A percentile compares a stretch with the other conserved stretches of the same genome.
phyloP scores from a whole-genome alignment of 2,797 vertebrate genomes.

The Anisognathus igniventris region DNA sequence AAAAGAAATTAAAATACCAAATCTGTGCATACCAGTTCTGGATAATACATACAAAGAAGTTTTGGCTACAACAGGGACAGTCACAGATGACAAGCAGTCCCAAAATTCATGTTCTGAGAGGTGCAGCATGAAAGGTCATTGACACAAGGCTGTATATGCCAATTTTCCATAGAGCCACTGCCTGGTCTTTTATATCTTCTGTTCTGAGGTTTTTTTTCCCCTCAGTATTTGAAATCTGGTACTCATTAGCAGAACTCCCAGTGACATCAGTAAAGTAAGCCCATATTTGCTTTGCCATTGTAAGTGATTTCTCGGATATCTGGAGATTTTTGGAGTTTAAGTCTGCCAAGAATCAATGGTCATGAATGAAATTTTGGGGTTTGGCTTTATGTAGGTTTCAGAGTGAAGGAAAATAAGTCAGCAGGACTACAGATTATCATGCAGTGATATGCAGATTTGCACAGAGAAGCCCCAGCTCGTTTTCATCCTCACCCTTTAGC shows the following conservation, averaged over 20 bases:
- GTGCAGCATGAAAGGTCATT: neutral
- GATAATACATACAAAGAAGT: neutral
- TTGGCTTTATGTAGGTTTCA: neutral
- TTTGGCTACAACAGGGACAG: neutral
- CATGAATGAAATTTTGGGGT: neutral
- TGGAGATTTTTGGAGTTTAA: neutral
- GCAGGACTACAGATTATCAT: neutral
- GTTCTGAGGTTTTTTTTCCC: accelerated
- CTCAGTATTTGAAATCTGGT: neutral
- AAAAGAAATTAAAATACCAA: neutral
- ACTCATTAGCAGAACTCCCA: neutral
- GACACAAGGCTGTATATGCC: neutral
- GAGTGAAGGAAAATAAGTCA: neutral
- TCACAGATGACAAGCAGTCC: neutral
- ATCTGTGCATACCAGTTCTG: neutral
- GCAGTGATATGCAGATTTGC: neutral
- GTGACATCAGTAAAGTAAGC: neutral
- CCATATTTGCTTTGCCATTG: neutral
- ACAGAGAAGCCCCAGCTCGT: neutral
- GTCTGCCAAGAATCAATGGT: neutral
- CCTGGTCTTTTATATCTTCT: neutral
- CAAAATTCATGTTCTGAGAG: neutral
- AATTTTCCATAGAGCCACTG: neutral
- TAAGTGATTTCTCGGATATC: neutral
- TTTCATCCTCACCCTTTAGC: neutral